phyloP scores from a whole-genome alignment of 2,888 invertebrate genomes.

The Cyclophora albipunctata region DNA sequence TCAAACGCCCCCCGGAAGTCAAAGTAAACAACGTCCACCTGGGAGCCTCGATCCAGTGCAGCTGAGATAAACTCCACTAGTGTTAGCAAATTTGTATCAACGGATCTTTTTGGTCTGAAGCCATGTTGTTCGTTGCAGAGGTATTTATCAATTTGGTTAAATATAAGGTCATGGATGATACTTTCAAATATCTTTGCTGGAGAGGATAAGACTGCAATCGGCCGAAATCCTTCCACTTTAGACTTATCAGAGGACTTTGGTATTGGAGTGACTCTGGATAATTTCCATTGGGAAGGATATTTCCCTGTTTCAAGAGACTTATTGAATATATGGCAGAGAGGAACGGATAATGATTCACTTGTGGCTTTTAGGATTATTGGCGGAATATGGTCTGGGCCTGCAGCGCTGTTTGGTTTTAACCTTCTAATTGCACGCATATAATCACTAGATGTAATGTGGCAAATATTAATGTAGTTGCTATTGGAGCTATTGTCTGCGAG shows the following conservation, averaged over 20 bases:
- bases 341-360: no score
- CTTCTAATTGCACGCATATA: neutral
- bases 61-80: no score
- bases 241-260: neutral
- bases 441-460: neutral
- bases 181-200: constrained; percentile 1
- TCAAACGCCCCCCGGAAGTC: no score
- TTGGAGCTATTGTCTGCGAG: neutral
- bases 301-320: neutral
- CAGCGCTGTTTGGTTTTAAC: neutral
- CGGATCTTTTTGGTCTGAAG: no score
- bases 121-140: no score
- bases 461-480: neutral
- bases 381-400: no score
- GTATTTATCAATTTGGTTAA: neutral
- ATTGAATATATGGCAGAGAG: no score
- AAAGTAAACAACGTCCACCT: no score
- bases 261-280: neutral
- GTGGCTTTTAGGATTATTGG: no score
- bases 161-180: neutral
- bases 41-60: no score
- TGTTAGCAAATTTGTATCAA: no score
- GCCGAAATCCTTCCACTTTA: neutral
- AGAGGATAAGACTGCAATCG: neutral
- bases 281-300: neutral